Percentiles rank a stretch among this genome's conserved stretches.
These are phyloP conservation scores for Tetheella fluctuosa DNA, from an alignment of 2,888 invertebrate genomes.

Conservation along the genomic window DNA sequence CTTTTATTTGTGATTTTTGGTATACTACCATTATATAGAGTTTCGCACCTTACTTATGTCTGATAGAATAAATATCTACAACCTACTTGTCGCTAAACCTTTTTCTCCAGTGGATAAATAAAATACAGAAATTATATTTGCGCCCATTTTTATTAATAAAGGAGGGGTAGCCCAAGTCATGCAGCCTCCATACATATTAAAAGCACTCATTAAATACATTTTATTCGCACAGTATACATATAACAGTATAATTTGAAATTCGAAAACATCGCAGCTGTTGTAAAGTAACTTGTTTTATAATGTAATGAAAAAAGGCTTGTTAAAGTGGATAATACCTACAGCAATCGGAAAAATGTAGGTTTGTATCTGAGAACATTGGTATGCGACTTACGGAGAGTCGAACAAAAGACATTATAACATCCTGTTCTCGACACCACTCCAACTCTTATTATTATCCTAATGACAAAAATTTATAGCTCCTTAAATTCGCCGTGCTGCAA, in stretches of 20 bases:
- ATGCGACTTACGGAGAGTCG: slow-evolving; percentile 72
- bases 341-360: slow-evolving; percentile 51
- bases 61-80: no score
- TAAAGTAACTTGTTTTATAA: slow-evolving; percentile 56
- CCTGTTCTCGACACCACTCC: slow-evolving; percentile 75
- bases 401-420: slow-evolving; percentile 83
- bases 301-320: slow-evolving; percentile 54
- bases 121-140: not conserved
- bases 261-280: slow-evolving; percentile 50
- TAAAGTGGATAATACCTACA: slow-evolving; percentile 37
- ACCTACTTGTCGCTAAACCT: no score
- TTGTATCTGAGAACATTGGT: slow-evolving; percentile 71
- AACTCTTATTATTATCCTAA: slow-evolving; percentile 81
- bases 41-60: no score
- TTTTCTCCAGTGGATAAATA: not conserved
- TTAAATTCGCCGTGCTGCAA: slow-evolving; percentile 80
- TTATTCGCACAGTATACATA: slow-evolving; percentile 12
- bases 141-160: not conserved
- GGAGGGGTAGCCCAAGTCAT: not conserved
- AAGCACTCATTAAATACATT: not conserved
- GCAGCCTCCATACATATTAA: slow-evolving; percentile 3
- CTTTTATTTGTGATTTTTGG: no score
- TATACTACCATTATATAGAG: no score
- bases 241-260: slow-evolving; percentile 49
- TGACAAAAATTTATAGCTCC: slow-evolving; percentile 82